Base-by-base conservation (phyloP, 2,113 vertebrate species). In the Elachura formosa region DNA sequence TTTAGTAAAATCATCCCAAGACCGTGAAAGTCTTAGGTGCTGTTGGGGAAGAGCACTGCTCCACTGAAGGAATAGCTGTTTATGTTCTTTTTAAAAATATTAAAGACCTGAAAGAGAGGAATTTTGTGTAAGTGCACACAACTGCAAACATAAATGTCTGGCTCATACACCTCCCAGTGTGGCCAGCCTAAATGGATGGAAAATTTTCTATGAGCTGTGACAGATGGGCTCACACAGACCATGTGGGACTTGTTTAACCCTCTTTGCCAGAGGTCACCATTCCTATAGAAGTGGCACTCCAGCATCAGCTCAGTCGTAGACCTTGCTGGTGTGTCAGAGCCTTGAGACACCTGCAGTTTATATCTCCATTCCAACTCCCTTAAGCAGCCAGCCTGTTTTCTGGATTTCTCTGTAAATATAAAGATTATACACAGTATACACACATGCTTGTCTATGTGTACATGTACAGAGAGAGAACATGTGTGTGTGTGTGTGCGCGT, bases 331-430 rank as follows among this genome's bases (percentile, higher is more conserved):
- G 40, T 61, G 41, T 59, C 84, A 61, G 43, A 87, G 52, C 33
- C 36, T 41, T 0, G 0, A 36, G 45, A 52, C 52, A 11, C 18
- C 7, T 34, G 25, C 18, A 5, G 3, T 21, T 85, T 54, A 3
- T 52, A 3, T 31, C 52, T 58, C 76, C 51, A 19, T 64, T 52
- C 21, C 49, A 82, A 1, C 4, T 34, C 43, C 48, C 56, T 23
- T 14, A 17, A 43, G 61, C 22, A 31, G 10, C n/a, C 46, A 67
- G 51, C 28, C 6, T 7, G 14, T 23, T 75, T 78, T 26, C 69
- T 51, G 25, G n/a, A 23, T 41, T 46, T 64, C 48, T 59, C 16
- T 59, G 12, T 55, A 55, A 76, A 68, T 49, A 15, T 6, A 20
- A 9, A 67, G n/a, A 78, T 41, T 36, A 31, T 12, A 29, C 40